Base-by-base conservation (phyloP, 2,113 vertebrate species). In the Corythoichthys haematopterus region DNA sequence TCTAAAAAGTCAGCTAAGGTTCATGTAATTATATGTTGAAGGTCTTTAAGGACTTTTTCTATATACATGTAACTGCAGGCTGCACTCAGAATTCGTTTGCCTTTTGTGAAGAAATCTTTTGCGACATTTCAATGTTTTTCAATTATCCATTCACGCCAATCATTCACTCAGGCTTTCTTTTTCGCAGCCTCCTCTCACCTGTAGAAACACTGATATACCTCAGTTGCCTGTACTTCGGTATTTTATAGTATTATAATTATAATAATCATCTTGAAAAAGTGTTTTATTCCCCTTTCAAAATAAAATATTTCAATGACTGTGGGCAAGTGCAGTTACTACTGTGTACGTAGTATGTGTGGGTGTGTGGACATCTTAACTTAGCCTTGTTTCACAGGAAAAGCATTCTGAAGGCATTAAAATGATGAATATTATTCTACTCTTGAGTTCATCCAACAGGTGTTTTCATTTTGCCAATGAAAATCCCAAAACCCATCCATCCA, bases 161-260 rank as follows among this genome's bases (percentile, higher is more conserved):
- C 45, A 3, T 50, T 77, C 57, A 61, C 58, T 76, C 63, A 64
- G 55, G 59, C 53, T 72, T 60, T 80, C 57, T 68, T 14, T 70
- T 40, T 68, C 4, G 55, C 33, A 62, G 43, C 56, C 37, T 16
- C 35, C 9, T 63, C 78, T 75, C 75, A 82, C 66, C 77, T 81
- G 78, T 89, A 85, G 75, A 84, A 82, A 78, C 76, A 88, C 80
- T 75, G 66, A 91, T 88, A 90, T 91, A 92, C 92, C 91, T 93
- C 91, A 93, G 84, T 88, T 89, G 89, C 89, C 91, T 92, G 88
- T 88, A 90, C 89, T 90, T 88, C 82, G 80, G 88, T 88, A 90
- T 85, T 91, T 91, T 92, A 80, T 92, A 28, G 20, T 28, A 28
- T 28, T 28, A 86, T 88, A 69, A 81, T 83, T 78, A 59, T 74